Percentiles rank a stretch among this genome's conserved stretches.
Conservation (phyloP, 2,113 vertebrate species). For the Salvelinus namaycush region DNA sequence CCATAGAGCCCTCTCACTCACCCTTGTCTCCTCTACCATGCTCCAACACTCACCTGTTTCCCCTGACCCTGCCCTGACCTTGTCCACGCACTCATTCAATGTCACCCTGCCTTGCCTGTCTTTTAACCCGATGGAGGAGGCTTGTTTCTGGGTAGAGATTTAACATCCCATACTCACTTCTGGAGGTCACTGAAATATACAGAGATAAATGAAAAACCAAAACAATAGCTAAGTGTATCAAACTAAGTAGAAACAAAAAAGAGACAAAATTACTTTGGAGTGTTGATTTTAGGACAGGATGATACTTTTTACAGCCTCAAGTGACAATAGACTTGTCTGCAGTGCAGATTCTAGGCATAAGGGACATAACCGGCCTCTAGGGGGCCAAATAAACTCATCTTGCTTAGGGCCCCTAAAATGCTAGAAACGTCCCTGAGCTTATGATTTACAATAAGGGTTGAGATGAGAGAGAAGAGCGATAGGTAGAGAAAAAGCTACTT, state of each 20-base stretch:
- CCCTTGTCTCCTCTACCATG: background rate
- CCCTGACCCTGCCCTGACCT: conserved; percentile 25
- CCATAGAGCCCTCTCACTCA: background rate
- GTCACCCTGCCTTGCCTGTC: background rate
- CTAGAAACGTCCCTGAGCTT: too few relatives aligned
- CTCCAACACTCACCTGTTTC: conserved; percentile 8
- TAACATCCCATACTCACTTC: too few relatives aligned
- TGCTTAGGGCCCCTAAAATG: too few relatives aligned
- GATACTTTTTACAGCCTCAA: background rate
- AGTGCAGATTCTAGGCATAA: too few relatives aligned
- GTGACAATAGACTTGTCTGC: background rate
- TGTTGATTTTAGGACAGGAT: too few relatives aligned
- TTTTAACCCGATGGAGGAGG: background rate
- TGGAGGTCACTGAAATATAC: too few relatives aligned
- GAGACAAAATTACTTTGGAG: too few relatives aligned
- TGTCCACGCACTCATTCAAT: background rate
- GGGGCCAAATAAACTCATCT: too few relatives aligned
- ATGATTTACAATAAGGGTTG: background rate
- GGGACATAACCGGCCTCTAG: too few relatives aligned
- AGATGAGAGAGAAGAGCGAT: background rate
- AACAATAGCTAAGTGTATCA: too few relatives aligned
- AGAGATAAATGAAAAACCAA: too few relatives aligned
- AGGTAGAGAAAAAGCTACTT: conserved; percentile 22
- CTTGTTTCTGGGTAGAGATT: background rate
- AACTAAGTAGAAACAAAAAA: too few relatives aligned